A percentile compares a stretch with the other conserved stretches of the same genome.
Conservation (phyloP, 2,113 vertebrate species). For the Eubucco bourcierii region DNA sequence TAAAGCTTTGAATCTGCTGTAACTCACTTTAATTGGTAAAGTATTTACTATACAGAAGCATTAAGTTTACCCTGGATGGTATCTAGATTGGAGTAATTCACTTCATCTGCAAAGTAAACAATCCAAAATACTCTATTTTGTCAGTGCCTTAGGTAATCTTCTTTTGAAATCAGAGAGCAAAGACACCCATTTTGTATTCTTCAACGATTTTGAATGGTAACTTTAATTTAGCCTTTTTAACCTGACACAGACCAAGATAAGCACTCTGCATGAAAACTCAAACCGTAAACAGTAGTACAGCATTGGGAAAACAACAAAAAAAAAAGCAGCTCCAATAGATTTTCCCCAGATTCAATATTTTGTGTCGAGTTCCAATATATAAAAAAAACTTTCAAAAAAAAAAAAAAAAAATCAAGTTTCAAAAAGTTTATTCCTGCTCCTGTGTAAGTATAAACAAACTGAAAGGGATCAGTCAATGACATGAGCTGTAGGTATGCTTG, state of each 20-base stretch:
- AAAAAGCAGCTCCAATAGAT: constrained; percentile 77
- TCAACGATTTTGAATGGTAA: constrained; percentile 62
- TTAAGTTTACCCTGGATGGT: constrained; percentile 1
- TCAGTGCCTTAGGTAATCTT: constrained; percentile 64
- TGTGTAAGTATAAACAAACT: constrained; percentile 80
- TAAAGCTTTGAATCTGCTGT: constrained; percentile 60
- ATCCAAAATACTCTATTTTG: constrained; percentile 32
- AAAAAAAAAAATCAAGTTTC: constrained; percentile 67
- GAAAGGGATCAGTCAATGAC: constrained; percentile 78
- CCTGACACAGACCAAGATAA: constrained; percentile 74
- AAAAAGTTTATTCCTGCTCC: constrained; percentile 80
- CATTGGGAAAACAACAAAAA: constrained; percentile 73
- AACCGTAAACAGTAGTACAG: constrained; percentile 82
- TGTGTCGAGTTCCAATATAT: constrained; percentile 78
- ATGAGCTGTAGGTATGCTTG: constrained; percentile 63
- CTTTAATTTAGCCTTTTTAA: constrained; percentile 65
- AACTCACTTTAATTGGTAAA: not conserved
- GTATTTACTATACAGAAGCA: constrained; percentile 39
- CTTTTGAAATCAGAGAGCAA: constrained; percentile 62
- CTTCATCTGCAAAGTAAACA: constrained; percentile 20
- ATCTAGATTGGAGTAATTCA: not conserved
- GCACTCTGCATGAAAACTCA: constrained; percentile 79
- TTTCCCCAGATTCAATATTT: constrained; percentile 73
- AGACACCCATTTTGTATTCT: constrained; percentile 62
- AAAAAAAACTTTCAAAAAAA: constrained; percentile 75